Evolutionary conservation across 1,140 invertebrate species (phyloP), one percentile per base, ranked within the genome.

Genomic region (Ceratina australensis): DNA sequence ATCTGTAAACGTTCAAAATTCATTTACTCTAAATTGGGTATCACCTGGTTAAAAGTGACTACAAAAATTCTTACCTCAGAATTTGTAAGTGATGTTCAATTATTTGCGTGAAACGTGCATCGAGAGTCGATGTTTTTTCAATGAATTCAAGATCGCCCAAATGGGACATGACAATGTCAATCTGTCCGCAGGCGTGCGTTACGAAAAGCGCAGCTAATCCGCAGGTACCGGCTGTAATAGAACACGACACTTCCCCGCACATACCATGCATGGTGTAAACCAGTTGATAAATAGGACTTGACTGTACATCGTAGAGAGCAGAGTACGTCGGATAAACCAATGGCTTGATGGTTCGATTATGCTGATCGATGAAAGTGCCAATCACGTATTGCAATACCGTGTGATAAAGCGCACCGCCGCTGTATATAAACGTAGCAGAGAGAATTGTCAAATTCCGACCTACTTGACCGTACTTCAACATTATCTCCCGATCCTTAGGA

Each of bases 171-270:
- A 85, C 67, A 22, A 89, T 82, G 8, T 79, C 52, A 10, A 85
- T 49, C 49, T 88, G 86, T 4, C 87, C 87, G 22, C 82, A 88
- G 5, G 69, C 78, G 26, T 90, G 89, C 10, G 86, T 87, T 0
- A 87, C 84, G 33, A 87, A 88, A n/a, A 85, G 72, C 10, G 87
- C 87, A 0, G 84, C 79, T 0, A 90, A 54, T 33, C 85, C 84
- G 54, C 81, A 89, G 0, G 81, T 72, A 0, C 76, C 85, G 18
- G 81, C 80, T 0, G 88, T 86, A 12, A 86, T 78, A 2, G 74
- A 80, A 56, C 85, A 86, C 69, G 79, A 81, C 0, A 89, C 57
- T 18, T 89, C 65, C 3, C 77, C 86, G 7, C 78, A 83, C 10
- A 87, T 28, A 13, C 77, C 83, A 0, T 90, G 89, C 0, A 83